Evolutionary conservation across 1,140 invertebrate species (phyloP), one percentile per base, ranked within the genome.

Genomic region (Varroa destructor): DNA sequence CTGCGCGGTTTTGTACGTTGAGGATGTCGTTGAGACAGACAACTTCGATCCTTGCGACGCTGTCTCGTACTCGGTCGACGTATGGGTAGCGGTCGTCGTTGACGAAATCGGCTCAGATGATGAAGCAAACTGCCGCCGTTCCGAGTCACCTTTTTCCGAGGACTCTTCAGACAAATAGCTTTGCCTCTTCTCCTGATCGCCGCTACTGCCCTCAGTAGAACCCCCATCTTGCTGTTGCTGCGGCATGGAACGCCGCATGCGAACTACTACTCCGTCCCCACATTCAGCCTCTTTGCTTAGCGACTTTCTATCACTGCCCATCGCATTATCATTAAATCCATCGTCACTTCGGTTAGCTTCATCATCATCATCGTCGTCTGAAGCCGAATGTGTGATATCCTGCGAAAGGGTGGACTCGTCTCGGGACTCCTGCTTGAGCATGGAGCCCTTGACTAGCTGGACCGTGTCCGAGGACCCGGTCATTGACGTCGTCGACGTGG

Each of bases 1-100:
- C 40, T 67, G 61, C 61, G 61, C 61, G 40, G 61, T 67, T 8
- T 67, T 67, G 37, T 67, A 67, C 61, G 61, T 67, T 37, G 61
- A 43, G 12, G 61, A 67, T 37, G 61, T 43, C 37, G 61, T 67
- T 12, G 61, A 67, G 36, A 67, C 46, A 12, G 61, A 43, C n/a
- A 67, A 8, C 61, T 67, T 67, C 61, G 61, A 67, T 67, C 61
- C 61, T 8, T 67, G 61, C 1, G 61, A 67, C 37, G 61, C 61
- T 12, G 61, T 67, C 36, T 67, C 61, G 37, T 25, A 67, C 37
- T 67, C 61, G 46, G 46, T 51, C 12, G 61, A 67, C 61, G 61
- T 67, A 8, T 67, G 61, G 14, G 61, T 67, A 2, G 61, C 40
- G 1, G 61, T 43, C 40, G 61, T 67, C 36, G 61, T 67, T 2